A percentile compares a stretch with the other conserved stretches of the same genome.
These are phyloP conservation scores for Tachystola acroxantha DNA, from an alignment of 2,888 invertebrate species.

Conservation along the genomic window DNA sequence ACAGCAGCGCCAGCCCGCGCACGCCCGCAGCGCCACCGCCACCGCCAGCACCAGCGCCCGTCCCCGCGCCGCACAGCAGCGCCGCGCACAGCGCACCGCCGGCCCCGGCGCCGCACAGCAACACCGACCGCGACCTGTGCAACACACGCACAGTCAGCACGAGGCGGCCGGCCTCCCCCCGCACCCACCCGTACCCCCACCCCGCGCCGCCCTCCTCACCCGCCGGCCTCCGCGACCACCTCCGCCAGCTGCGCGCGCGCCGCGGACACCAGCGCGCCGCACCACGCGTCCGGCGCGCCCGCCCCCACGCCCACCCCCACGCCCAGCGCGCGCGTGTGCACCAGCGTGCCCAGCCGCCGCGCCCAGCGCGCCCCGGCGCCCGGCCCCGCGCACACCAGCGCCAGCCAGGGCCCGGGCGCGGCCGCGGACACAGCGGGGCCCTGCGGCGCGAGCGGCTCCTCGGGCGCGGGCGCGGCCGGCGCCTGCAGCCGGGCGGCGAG, in stretches of 20 bases:
- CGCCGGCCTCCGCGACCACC: constrained; percentile 41
- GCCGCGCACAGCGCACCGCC: constrained; percentile 18
- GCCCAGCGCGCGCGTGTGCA: constrained; percentile 35
- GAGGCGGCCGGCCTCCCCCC: no score
- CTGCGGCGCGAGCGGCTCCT: constrained; percentile 11
- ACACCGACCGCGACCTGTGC: background rate
- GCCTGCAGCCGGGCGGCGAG: constrained; percentile 32
- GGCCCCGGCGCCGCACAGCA: constrained; percentile 11
- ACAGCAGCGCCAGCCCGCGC: constrained; percentile 81
- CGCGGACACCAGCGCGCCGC: constrained; percentile 32
- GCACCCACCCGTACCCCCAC: no score
- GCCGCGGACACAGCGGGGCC: constrained; percentile 20
- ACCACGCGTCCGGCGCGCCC: constrained; percentile 36
- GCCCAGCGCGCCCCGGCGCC: constrained; percentile 31
- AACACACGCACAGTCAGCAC: background rate
- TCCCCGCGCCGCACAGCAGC: constrained; percentile 16
- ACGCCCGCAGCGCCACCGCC: constrained; percentile 28
- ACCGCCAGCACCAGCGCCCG: constrained; percentile 29
- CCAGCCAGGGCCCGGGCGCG: constrained; percentile 32
- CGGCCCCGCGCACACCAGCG: constrained; percentile 34
- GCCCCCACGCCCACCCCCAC: constrained; percentile 20
- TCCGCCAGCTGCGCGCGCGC: constrained; percentile 42
- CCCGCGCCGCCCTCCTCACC: no score
- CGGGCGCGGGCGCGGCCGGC: constrained; percentile 11
- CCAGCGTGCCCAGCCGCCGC: constrained; percentile 35